Evolutionary conservation across 2,888 invertebrate genomes (phyloP), one percentile per base, ranked within the genome.

Genomic region (Bursaphelenchus okinawaensis): DNA sequence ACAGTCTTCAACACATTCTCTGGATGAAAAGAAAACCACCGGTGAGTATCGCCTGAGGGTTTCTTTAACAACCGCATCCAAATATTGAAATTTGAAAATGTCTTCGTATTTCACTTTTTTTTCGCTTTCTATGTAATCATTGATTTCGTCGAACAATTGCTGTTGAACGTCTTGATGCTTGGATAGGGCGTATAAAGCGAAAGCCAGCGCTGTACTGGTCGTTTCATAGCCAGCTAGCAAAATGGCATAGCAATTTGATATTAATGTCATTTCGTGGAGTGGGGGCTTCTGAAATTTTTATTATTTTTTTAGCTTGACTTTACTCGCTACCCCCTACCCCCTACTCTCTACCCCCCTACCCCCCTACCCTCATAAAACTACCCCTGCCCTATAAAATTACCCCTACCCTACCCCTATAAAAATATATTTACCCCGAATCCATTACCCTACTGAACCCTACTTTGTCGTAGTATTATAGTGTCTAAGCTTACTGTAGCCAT

Each of bases 151-250:
- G 31, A 9, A 29, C 8, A 29, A 29, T 7, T 29, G 31, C 12
- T 29, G 8, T 29, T 29, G 31, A 12, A 29, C 31, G 7, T 29
- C 31, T 29, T 9, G 31, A 29, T 29, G 31, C 12, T 29, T 29
- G n/a, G 85, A 84, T 62, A 87, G 76, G 52, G 85, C 83, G 73
- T 85, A 85, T 62, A 84, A 79, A 12, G 84, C 80, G 74, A 84
- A 87, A 6, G 83, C 83, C 28, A 87, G 74, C 3, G 85, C 83
- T 2, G 84, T 84, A 26, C 85, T 84, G 0, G 86, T 86, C 0
- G 87, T 87, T 73, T 87, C 87, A 68, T 85, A 87, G 12, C 77
- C 87, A 22, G 85, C 86, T 57, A 86, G 73, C 40, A 86, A 77
- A 70, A 87, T 86, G 2, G 86, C 81, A 70, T 85, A 83, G 26